Conservation (phyloP, 2,797 vertebrate species). For the Onychomys torridus region DNA sequence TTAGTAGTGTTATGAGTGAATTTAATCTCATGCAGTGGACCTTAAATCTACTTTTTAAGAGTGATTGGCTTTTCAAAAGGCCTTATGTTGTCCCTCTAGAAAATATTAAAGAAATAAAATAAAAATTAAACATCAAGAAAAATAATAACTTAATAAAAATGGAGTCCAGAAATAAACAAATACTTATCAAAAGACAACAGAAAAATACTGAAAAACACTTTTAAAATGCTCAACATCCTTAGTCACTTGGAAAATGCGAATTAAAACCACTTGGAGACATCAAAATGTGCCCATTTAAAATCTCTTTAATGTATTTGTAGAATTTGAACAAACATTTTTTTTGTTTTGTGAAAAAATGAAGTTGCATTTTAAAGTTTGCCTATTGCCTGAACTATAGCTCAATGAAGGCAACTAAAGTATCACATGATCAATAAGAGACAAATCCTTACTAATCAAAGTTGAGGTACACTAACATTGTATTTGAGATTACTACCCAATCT, state of each 20-base stretch:
- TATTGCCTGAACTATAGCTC: neutral
- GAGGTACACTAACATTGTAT: neutral
- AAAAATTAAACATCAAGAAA: neutral
- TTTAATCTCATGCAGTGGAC: neutral
- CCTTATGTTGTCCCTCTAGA: neutral
- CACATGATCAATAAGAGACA: neutral
- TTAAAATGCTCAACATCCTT: neutral
- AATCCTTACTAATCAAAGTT: neutral
- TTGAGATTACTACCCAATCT: neutral
- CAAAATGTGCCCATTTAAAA: neutral
- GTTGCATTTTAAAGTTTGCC: neutral
- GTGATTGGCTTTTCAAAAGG: neutral
- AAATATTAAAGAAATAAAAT: neutral
- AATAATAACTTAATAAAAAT: neutral
- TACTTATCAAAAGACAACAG: neutral
- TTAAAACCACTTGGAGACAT: neutral
- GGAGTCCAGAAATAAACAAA: neutral
- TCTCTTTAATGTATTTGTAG: neutral
- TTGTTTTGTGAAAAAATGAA: neutral
- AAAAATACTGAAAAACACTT: neutral
- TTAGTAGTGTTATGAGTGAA: neutral
- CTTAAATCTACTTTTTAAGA: neutral
- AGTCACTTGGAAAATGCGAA: neutral
- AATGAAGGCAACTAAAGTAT: neutral
- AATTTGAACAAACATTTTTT: neutral